Evolutionary conservation across 1,140 invertebrate genomes (phyloP).

Genomic region (Bathynomus jamesi): DNA sequence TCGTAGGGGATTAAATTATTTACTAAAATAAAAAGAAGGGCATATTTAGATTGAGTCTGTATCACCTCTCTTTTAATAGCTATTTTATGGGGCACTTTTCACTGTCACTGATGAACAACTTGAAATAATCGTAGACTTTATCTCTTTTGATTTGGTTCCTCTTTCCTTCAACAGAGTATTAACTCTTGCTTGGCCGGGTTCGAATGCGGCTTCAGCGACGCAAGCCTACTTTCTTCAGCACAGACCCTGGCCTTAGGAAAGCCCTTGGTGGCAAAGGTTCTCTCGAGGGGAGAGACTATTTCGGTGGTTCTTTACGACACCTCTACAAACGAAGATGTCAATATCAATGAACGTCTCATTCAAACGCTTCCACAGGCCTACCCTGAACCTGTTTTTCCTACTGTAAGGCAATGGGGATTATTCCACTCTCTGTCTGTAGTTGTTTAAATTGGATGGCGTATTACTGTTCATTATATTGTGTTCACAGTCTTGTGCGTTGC

Average conservation of each 20-base stretch:
- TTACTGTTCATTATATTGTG: too few relatives aligned
- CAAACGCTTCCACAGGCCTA: conserved; percentile 34
- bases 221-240: conserved; percentile 3
- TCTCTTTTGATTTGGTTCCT: too few relatives aligned
- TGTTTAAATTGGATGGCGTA: too few relatives aligned
- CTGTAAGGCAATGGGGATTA: conserved; percentile 38
- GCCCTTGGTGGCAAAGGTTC: conserved; percentile 20
- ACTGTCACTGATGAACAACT: too few relatives aligned
- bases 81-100: too few relatives aligned
- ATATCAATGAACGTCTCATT: conserved; percentile 40
- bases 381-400: conserved; percentile 38
- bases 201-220: conserved; percentile 48
- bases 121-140: too few relatives aligned
- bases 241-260: conserved; percentile 21
- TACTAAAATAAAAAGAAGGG: too few relatives aligned
- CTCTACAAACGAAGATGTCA: conserved; percentile 38
- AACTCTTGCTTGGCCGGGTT: conserved; percentile 52
- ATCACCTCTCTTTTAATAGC: too few relatives aligned
- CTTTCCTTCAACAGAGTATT: conserved; percentile 53
- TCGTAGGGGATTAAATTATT: too few relatives aligned
- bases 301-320: conserved; percentile 28
- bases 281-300: conserved; percentile 4
- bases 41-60: too few relatives aligned
- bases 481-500: too few relatives aligned
- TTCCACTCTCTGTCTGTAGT: too few relatives aligned